Percentiles rank a stretch among this genome's conserved stretches.
Evolutionary conservation across 1,140 invertebrate species (phyloP).

Genomic region (Thaumetopoea pityocampa): DNA sequence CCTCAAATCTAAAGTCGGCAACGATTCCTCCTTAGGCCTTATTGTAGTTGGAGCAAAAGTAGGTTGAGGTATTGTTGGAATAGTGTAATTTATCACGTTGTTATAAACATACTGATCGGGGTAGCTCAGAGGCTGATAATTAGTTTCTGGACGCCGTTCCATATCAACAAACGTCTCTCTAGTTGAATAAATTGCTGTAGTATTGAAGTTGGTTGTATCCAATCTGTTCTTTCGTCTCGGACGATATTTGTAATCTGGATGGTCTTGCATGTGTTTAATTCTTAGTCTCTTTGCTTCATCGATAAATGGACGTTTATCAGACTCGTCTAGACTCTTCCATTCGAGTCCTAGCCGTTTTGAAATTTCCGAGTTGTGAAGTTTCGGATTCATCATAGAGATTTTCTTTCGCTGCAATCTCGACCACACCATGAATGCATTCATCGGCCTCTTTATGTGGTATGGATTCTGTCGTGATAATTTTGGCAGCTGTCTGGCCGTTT

Average conservation of each 20-base stretch:
- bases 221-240: constrained; percentile 82
- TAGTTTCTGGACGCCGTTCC: constrained; percentile 41
- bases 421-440: constrained; percentile 86
- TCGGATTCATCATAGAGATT: constrained; percentile 88
- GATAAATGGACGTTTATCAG: constrained; percentile 86
- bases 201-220: constrained; percentile 38
- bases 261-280: constrained; percentile 84
- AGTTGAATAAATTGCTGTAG: constrained; percentile 37
- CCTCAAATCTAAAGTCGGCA: constrained; percentile 49
- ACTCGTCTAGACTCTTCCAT: constrained; percentile 83
- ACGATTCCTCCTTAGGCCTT: constrained; percentile 48
- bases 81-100: constrained; percentile 60
- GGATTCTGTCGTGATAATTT: constrained; percentile 58
- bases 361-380: constrained; percentile 87
- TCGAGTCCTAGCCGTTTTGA: constrained; percentile 82
- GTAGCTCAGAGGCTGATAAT: constrained; percentile 49
- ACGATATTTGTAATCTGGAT: constrained; percentile 85
- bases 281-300: constrained; percentile 87
- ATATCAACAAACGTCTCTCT: constrained; percentile 52
- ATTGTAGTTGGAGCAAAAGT: constrained; percentile 47
- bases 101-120: constrained; percentile 62
- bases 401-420: constrained; percentile 82
- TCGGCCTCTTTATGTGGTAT: constrained; percentile 80
- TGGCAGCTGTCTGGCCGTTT: constrained; percentile 27
- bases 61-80: constrained; percentile 57